Evolutionary conservation across 2,888 invertebrate species (phyloP), one percentile per base, ranked within the genome.

Genomic region (Andrena trimmerana): DNA sequence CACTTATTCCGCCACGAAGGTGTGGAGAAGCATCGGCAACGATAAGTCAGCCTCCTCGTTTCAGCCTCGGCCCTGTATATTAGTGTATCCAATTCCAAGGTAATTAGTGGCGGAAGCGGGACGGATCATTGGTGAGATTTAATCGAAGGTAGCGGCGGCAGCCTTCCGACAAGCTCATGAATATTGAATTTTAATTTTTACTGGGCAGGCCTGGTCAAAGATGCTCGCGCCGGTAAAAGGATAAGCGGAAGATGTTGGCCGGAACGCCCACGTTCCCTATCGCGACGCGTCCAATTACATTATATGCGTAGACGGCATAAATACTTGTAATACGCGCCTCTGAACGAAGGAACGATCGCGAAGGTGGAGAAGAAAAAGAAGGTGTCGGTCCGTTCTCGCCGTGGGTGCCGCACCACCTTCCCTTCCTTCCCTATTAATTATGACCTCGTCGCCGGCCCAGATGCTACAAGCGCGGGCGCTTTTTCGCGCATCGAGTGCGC

Each of bases 381-480:
- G 78, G 82, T 85, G 77, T 79, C 63, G 69, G 81, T 66, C 50
- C 54, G 67, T 79, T 87, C 92, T 92, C 88, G 93, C 93, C 93
- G 81, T 92, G 92, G 75, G 94, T 94, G 77, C 93, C 92, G 86
- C 93, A 93, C 89, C 94, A 94, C 91, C 94, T 94, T 92, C 92
- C 94, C 91, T 93, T 95, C 94, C 93, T 94, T 16, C 76, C 31
- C 67, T 75, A 75, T 83, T 76, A 81, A 81, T 83, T 72, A 81
- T 8, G 33, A 71, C 33, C 65, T 70, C 69, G 62, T 54, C 74
- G 76, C 33, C 24, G 68, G 33, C 3, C n/a, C 24, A 7, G 36
- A 59, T 20, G 66, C 59, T 20, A 57, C 24, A 27, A 8, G 57
- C 20, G 33, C 13, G 5, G 3, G 50, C 24, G 63, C 29, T 60